Evolutionary conservation across 2,797 vertebrate species (phyloP).

Genomic region (Sternotherus odoratus): DNA sequence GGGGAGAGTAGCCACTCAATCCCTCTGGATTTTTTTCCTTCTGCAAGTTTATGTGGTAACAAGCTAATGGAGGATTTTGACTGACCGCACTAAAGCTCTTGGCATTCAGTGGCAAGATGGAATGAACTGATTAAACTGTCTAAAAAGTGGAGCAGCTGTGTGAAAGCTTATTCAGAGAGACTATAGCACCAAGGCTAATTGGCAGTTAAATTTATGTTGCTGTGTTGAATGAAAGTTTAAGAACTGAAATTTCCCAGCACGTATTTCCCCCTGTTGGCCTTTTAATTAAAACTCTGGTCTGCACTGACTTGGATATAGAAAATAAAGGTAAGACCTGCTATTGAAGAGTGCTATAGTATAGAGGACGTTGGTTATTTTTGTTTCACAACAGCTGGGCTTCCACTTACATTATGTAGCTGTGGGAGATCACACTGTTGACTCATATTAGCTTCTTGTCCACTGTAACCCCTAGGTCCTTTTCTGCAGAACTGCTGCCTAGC

Average conservation of each 20-base stretch:
- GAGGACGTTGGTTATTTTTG: not conserved
- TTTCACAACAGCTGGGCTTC: not conserved
- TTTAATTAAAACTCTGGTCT: slow-evolving; percentile 5
- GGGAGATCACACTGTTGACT: not conserved
- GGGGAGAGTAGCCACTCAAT: not conserved
- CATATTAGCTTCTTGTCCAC: no score
- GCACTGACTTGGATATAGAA: not conserved
- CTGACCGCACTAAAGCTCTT: not conserved
- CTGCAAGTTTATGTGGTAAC: not conserved
- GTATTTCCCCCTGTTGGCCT: not conserved
- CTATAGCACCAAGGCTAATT: not conserved
- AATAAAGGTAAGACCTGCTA: not conserved
- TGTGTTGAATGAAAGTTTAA: not conserved
- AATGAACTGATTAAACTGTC: not conserved
- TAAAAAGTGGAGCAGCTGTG: not conserved
- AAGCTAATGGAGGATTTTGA: not conserved
- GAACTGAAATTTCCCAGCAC: not conserved
- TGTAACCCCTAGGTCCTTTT: no score
- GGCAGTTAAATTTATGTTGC: slow-evolving; percentile 9
- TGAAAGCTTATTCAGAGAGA: not conserved
- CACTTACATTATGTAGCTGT: not conserved
- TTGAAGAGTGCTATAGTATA: not conserved
- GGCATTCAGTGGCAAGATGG: not conserved
- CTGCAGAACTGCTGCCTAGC: no score
- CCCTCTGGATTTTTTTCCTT: not conserved